Conservation (phyloP, 2,113 vertebrate species). For the Coturnix japonica region DNA sequence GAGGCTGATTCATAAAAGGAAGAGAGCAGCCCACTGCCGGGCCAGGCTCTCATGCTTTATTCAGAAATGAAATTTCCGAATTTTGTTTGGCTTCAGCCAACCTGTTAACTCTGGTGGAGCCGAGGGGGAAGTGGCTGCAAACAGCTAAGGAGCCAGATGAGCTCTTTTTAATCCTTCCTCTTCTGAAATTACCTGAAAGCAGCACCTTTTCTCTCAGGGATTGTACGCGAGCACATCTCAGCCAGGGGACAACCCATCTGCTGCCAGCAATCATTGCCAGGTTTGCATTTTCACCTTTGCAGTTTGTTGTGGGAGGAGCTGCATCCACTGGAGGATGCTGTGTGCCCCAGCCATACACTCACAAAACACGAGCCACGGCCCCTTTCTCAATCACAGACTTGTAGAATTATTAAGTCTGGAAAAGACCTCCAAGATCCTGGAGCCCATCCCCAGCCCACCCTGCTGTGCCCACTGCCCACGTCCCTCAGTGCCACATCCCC, state of each 20-base stretch:
- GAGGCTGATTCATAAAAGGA: conserved; percentile 69
- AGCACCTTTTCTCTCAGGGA: fast-evolving
- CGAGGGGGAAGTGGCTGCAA: background rate
- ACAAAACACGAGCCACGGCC: background rate
- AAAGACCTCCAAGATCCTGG: too few species aligned
- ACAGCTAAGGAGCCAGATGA: background rate
- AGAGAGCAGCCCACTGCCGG: conserved; percentile 37
- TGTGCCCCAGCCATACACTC: fast-evolving
- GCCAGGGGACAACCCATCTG: background rate
- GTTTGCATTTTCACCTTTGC: background rate
- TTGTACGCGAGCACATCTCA: background rate
- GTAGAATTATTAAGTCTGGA: too few species aligned
- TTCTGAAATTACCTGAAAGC: background rate
- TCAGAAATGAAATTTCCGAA: conserved; percentile 32
- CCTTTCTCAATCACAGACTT: background rate
- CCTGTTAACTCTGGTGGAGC: background rate
- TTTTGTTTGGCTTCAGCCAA: conserved; percentile 11
- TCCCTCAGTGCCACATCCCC: too few species aligned
- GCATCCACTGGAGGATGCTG: background rate
- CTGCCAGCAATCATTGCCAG: background rate
- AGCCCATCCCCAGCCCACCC: too few species aligned
- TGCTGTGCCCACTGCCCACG: too few species aligned
- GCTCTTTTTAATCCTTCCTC: background rate
- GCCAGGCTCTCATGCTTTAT: conserved; percentile 49
- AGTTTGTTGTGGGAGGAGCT: background rate